Conservation (phyloP, 2,797 vertebrate genomes). For the Fratercula arctica region DNA sequence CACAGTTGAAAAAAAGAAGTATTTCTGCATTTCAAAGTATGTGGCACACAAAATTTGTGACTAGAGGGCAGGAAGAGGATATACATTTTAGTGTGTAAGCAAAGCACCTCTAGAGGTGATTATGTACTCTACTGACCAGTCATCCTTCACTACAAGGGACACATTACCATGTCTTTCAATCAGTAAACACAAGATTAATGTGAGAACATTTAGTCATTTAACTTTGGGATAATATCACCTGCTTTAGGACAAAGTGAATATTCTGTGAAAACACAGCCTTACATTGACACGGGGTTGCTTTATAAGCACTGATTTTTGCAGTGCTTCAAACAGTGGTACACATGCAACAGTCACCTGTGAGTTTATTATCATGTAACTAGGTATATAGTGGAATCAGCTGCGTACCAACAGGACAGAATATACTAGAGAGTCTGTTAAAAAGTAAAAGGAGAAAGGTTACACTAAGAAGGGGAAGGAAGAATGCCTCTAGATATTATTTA, state of each 20-base stretch:
- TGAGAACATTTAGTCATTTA: not conserved
- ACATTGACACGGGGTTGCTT: accelerated
- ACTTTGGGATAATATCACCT: not conserved
- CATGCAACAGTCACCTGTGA: not conserved
- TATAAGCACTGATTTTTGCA: not conserved
- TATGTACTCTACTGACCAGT: not conserved
- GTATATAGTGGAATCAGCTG: not conserved
- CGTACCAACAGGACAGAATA: not conserved
- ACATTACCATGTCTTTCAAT: not conserved
- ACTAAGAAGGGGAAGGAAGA: not conserved
- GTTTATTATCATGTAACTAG: not conserved
- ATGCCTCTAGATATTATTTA: not conserved
- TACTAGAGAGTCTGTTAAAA: not conserved
- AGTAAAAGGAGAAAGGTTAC: not conserved
- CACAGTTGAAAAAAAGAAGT: not conserved
- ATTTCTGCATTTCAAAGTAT: not conserved
- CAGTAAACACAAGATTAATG: not conserved
- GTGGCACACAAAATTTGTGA: not conserved
- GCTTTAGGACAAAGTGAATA: not conserved
- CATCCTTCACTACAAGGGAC: not conserved
- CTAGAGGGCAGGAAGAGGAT: not conserved
- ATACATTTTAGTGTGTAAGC: not conserved
- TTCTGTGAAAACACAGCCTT: not conserved
- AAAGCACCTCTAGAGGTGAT: not conserved
- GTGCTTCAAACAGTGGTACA: not conserved